phyloP scores from a whole-genome alignment of 2,797 vertebrate species.

The Malacoctenus gilli region DNA sequence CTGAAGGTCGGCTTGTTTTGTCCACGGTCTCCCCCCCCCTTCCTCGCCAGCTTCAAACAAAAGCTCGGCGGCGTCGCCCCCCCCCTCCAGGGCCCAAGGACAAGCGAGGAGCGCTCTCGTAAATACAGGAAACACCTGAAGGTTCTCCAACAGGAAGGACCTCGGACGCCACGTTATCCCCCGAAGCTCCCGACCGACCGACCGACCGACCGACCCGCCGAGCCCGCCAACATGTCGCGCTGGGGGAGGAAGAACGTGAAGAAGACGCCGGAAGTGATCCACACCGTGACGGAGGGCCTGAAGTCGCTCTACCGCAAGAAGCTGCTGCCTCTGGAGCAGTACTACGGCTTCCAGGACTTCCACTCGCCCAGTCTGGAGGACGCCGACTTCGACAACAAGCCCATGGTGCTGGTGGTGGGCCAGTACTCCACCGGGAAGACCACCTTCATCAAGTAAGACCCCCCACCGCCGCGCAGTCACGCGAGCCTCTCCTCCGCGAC shows the following conservation, averaged over 20 bases:
- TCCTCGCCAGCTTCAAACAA: constrained; percentile 35
- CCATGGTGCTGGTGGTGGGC: constrained; percentile 94
- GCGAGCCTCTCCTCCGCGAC: too few species aligned
- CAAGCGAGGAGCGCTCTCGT: constrained; percentile 52
- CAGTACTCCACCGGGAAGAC: constrained; percentile 96
- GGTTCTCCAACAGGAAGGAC: constrained; percentile 58
- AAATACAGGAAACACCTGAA: constrained; percentile 79
- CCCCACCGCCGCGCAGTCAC: background rate
- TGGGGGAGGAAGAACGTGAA: constrained; percentile 89
- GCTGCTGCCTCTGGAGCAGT: constrained; percentile 90
- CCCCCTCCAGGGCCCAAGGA: constrained; percentile 48
- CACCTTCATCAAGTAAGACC: constrained; percentile 89
- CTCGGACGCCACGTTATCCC: too few species aligned
- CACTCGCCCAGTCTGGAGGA: constrained; percentile 90
- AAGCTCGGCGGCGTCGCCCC: constrained; percentile 26
- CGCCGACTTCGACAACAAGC: constrained; percentile 93
- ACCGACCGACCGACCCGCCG: too few species aligned
- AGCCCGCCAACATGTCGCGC: constrained; percentile 85
- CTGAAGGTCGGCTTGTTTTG: too few species aligned
- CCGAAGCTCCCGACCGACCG: too few species aligned
- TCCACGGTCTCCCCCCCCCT: too few species aligned
- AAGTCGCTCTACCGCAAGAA: constrained; percentile 90
- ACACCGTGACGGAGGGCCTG: constrained; percentile 91
- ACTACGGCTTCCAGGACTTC: constrained; percentile 91
- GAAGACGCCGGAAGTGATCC: constrained; percentile 90